Conservation (phyloP, 2,888 invertebrate species). For the Drosophila demipolita region DNA sequence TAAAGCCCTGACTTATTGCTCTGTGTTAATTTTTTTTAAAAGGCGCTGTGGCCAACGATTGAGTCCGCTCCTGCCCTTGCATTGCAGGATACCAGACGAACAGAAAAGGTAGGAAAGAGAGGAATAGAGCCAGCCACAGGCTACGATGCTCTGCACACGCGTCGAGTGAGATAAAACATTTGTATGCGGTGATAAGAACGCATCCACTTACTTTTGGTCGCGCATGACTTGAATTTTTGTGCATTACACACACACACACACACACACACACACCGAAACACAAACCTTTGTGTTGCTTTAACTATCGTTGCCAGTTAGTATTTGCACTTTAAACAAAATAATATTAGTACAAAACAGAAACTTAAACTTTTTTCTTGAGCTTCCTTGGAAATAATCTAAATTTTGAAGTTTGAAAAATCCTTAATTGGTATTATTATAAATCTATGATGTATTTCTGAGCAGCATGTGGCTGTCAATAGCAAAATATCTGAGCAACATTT, state of each 20-base stretch:
- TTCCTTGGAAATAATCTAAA: neutral
- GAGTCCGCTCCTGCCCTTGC: conserved; percentile 17
- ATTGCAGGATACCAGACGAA: conserved; percentile 9
- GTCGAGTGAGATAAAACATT: conserved; percentile 74
- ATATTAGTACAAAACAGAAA: no score
- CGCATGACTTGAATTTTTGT: conserved; percentile 77
- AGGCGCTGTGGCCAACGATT: neutral
- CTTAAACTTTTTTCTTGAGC: no score
- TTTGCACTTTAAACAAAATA: neutral
- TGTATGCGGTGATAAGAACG: conserved; percentile 79
- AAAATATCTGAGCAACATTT: neutral
- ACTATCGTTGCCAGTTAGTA: neutral
- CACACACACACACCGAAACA: conserved; percentile 9
- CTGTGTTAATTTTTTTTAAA: neutral
- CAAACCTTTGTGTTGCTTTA: neutral
- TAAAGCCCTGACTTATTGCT: neutral
- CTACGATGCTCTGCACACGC: conserved; percentile 66
- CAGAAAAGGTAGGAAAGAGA: neutral
- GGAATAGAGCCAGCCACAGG: conserved; percentile 36
- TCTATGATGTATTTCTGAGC: neutral
- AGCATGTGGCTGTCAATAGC: neutral
- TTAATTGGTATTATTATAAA: neutral
- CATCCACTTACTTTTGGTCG: conserved; percentile 80
- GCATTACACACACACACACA: conserved; percentile 33
- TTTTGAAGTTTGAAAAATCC: neutral